These are phyloP conservation scores for Galagoides demidoff DNA, from an alignment of 2,797 vertebrate genomes.

Conservation along the genomic window DNA sequence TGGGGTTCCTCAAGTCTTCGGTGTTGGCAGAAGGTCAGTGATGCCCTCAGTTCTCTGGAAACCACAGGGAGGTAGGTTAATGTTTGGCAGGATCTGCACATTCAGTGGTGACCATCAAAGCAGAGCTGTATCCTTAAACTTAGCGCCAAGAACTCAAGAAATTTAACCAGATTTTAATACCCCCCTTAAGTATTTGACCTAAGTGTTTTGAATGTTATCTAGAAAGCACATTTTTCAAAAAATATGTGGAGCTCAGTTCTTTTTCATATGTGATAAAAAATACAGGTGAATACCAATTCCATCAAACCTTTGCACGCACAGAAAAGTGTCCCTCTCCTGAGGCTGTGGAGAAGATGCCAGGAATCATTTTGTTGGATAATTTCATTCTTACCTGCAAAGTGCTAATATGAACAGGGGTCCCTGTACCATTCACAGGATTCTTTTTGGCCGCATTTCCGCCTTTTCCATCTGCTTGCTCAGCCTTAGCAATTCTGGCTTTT, in stretches of 20 bases:
- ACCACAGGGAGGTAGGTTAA: not conserved
- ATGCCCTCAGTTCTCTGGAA: not conserved
- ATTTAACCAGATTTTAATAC: not conserved
- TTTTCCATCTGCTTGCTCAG: slow-evolving; percentile 94
- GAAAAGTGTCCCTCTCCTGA: not conserved
- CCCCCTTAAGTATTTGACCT: not conserved
- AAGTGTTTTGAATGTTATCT: not conserved
- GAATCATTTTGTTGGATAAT: not conserved
- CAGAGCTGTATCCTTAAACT: not conserved
- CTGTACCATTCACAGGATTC: slow-evolving; percentile 95
- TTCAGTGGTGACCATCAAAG: not conserved
- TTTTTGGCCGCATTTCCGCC: slow-evolving; percentile 89
- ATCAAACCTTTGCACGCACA: not conserved
- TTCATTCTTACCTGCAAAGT: slow-evolving; percentile 93
- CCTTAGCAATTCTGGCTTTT: slow-evolving; percentile 95
- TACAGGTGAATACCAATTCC: not conserved
- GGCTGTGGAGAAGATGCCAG: not conserved
- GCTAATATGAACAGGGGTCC: slow-evolving; percentile 97
- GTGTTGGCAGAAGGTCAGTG: not conserved
- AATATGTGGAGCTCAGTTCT: not conserved
- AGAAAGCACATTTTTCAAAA: not conserved
- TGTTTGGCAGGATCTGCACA: not conserved
- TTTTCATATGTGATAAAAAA: not conserved
- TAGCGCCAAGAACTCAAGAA: not conserved
- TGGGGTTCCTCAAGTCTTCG: not conserved